A percentile compares a stretch with the other conserved stretches of the same genome.
Conservation (phyloP, 2,888 invertebrate genomes). For the Bellardia bayeri region DNA sequence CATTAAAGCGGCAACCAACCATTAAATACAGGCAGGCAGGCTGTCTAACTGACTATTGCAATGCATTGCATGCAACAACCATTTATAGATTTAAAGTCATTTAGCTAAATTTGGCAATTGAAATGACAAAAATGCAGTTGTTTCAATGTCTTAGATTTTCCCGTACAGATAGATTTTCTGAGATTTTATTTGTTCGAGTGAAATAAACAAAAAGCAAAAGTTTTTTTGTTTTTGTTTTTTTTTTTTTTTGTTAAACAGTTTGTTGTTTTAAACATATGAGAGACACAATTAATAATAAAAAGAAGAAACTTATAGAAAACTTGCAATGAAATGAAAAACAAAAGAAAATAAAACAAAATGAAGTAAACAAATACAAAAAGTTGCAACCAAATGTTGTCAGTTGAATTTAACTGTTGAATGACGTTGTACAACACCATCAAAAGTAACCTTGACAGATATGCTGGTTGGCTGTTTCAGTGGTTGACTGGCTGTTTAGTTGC, state of each 20-base stretch:
- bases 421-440: constrained; percentile 62
- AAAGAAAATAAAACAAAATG: neutral
- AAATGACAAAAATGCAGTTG: constrained; percentile 70
- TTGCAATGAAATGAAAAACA: neutral
- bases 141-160: constrained; percentile 60
- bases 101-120: constrained; percentile 68
- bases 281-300: constrained; percentile 9
- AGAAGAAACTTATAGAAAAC: neutral
- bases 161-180: neutral
- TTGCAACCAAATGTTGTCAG: constrained; percentile 61
- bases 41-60: constrained; percentile 5
- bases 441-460: constrained; percentile 72
- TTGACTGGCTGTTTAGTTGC: neutral
- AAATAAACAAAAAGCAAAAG: constrained; percentile 7
- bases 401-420: constrained; percentile 64
- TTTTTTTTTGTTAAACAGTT: neutral
- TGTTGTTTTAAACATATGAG: neutral
- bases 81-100: constrained; percentile 69
- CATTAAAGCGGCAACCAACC: neutral
- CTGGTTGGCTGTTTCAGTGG: constrained; percentile 7
- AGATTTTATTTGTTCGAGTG: constrained; percentile 42
- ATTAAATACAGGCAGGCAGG: neutral
- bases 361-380: constrained; percentile 30
- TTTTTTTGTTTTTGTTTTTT: neutral
- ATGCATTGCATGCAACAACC: constrained; percentile 37